Evolutionary conservation across 2,888 invertebrate genomes (phyloP).

Genomic region (Xanthorhoe designata): DNA sequence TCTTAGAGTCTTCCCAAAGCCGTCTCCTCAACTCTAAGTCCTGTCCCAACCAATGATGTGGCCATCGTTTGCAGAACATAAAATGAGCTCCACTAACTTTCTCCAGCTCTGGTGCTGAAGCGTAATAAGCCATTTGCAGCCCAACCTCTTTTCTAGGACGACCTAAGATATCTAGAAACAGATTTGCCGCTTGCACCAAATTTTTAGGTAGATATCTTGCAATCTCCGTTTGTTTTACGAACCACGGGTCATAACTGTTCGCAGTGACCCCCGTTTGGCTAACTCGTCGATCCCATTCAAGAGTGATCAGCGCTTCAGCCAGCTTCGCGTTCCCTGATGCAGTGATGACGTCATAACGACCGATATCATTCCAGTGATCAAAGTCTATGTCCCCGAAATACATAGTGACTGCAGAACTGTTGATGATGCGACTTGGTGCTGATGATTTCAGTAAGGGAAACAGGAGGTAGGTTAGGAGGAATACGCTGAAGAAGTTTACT

Average conservation of each 20-base stretch:
- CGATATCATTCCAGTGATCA: conserved; percentile 70
- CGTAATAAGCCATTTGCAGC: conserved; percentile 63
- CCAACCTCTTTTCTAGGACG: conserved; percentile 67
- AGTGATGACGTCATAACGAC: conserved; percentile 58
- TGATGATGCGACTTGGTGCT: conserved; percentile 86
- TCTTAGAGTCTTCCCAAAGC: conserved; percentile 70
- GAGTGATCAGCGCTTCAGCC: conserved; percentile 86
- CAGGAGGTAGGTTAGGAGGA: conserved; percentile 89
- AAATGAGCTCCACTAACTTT: conserved; percentile 64
- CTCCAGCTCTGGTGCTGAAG: conserved; percentile 59
- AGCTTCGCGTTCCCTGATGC: conserved; percentile 80
- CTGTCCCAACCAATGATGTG: conserved; percentile 63
- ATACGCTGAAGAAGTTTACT: conserved; percentile 90
- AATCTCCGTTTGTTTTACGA: conserved; percentile 67
- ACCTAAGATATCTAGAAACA: conserved; percentile 62
- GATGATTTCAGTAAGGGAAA: conserved; percentile 81
- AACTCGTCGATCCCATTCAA: conserved; percentile 83
- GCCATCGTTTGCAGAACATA: conserved; percentile 65
- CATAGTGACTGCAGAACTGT: conserved; percentile 86
- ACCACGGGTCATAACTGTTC: conserved; percentile 86
- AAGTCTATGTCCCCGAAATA: conserved; percentile 70
- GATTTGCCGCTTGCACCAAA: conserved; percentile 50
- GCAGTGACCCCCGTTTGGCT: conserved; percentile 86
- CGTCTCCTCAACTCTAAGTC: conserved; percentile 55
- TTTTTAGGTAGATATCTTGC: conserved; percentile 56